These are phyloP conservation scores for Carposina sasakii DNA, from an alignment of 1,140 invertebrate genomes.

Conservation along the genomic window DNA sequence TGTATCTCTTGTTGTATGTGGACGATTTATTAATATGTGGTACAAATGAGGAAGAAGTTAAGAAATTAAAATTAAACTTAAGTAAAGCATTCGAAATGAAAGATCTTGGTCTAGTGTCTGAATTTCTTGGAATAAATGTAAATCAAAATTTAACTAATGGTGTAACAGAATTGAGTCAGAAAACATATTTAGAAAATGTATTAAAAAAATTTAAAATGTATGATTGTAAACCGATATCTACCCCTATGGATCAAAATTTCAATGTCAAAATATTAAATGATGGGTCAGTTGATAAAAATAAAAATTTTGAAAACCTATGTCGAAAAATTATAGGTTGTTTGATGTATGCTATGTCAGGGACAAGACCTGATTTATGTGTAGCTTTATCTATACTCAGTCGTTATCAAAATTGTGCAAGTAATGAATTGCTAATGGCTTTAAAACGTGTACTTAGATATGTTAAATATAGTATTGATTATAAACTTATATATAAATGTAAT, in stretches of 20 bases:
- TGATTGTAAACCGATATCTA: not conserved
- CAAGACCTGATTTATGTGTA: constrained; percentile 34
- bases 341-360: constrained; percentile 34
- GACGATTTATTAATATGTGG: constrained; percentile 36
- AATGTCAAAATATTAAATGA: not conserved
- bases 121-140: not conserved
- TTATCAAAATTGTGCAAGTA: constrained; percentile 28
- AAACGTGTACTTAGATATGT: constrained; percentile 40
- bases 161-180: not conserved
- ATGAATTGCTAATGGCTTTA: constrained; percentile 26
- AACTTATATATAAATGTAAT: constrained; percentile 13
- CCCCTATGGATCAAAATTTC: not conserved
- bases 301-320: constrained; percentile 12
- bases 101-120: not conserved
- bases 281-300: not conserved
- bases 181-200: constrained; percentile 2
- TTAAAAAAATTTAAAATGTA: constrained; percentile 2
- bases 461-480: constrained; percentile 24
- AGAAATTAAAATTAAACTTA: not conserved
- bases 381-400: constrained; percentile 31
- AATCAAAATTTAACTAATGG: not conserved
- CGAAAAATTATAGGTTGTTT: constrained; percentile 29
- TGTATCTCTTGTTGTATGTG: constrained; percentile 36
- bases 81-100: constrained; percentile 7
- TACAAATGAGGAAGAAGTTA: constrained; percentile 16